Percentiles rank a stretch among this genome's conserved stretches.
These are phyloP conservation scores for Merluccius polli DNA, from an alignment of 2,797 vertebrate species.

Conservation along the genomic window DNA sequence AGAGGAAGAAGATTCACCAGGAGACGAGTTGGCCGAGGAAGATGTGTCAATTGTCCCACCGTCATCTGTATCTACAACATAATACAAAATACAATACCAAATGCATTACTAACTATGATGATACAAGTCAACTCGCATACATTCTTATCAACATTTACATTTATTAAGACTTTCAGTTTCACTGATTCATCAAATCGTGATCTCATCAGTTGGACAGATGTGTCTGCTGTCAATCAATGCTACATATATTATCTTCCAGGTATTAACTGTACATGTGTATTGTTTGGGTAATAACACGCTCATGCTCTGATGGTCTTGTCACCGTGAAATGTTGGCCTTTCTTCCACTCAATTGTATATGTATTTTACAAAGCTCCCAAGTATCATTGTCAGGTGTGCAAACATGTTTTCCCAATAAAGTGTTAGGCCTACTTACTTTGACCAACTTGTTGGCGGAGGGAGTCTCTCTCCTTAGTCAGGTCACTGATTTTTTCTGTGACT, in stretches of 20 bases:
- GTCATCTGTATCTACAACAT: conserved; percentile 8
- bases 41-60: conserved; percentile 16
- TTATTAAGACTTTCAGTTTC: conserved; percentile 16
- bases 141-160: conserved; percentile 18
- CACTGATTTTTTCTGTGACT: conserved; percentile 9
- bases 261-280: conserved; percentile 21
- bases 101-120: conserved; percentile 2
- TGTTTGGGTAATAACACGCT: conserved; percentile 1
- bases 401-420: conserved; percentile 16
- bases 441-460: conserved; percentile 20
- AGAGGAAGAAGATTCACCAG: conserved; percentile 6
- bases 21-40: conserved; percentile 11
- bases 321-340: no score
- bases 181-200: conserved; percentile 16
- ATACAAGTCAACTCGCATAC: conserved; percentile 22
- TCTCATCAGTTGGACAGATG: conserved; percentile 14
- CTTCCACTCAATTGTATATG: no score
- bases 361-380: no score
- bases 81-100: conserved; percentile 1
- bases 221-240: conserved; percentile 16
- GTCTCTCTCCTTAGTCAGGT: conserved; percentile 18
- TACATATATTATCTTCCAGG: conserved; percentile 20
- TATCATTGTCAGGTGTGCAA: conserved; percentile 14
- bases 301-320: background rate
- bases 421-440: conserved; percentile 21